These are phyloP conservation scores for Microctonus brassicae DNA, from an alignment of 2,888 invertebrate genomes.

Conservation along the genomic window DNA sequence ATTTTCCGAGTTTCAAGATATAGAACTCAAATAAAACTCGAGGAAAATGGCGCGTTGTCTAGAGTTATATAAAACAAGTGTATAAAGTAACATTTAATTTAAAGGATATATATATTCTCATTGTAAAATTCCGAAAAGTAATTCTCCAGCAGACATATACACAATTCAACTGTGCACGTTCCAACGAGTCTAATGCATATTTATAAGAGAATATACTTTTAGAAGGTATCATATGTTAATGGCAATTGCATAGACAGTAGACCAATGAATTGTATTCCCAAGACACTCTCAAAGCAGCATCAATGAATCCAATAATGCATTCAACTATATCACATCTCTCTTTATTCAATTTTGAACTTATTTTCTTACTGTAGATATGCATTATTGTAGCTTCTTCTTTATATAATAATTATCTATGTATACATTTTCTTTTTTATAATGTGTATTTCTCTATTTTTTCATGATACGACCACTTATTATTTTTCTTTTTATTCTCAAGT, in stretches of 20 bases:
- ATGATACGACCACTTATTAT: not conserved
- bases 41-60: not conserved
- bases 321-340: not conserved
- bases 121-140: not conserved
- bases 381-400: no score
- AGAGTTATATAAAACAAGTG: not conserved
- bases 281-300: not conserved
- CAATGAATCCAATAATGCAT: not conserved
- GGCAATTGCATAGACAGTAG: not conserved
- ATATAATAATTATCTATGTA: no score
- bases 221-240: not conserved
- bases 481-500: conserved; percentile 1
- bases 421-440: not conserved
- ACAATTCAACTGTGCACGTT: not conserved
- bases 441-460: not conserved
- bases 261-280: not conserved
- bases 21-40: not conserved
- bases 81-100: not conserved
- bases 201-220: not conserved
- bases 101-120: not conserved
- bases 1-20: not conserved
- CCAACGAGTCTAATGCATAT: not conserved
- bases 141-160: not conserved
- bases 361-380: no score
- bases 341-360: no score